Base-by-base conservation (phyloP, 2,797 vertebrate species). In the Silurus aristotelis region DNA sequence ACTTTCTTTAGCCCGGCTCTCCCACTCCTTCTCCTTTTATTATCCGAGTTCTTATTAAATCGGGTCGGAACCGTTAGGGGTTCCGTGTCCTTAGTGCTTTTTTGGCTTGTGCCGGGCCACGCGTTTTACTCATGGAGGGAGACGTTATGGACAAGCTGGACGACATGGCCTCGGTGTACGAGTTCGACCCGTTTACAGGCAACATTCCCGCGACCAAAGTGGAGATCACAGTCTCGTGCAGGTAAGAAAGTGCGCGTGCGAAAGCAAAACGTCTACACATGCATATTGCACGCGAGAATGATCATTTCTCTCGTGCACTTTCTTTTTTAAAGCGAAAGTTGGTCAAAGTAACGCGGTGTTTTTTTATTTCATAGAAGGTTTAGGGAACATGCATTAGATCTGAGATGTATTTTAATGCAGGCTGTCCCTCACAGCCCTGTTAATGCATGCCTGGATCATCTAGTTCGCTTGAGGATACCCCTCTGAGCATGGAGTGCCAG, bases 141-240 rank as follows among this genome's bases (percentile, higher is more conserved):
- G 96, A 95, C 94, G 96, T 93, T 80, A 94, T 96, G 95, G 96
- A 97, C 94, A 96, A 96, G 92, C 93, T 95, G 87, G 96, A 96
- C 88, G 96, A 97, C 93, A 96, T 96, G 97, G 95, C 97, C 84
- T 97, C 96, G 88, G 94, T 97, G 92, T 96, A 96, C 89, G 95
- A 95, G 92, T 96, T 97, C 92, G 97, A 97, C 92, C 97, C 97
- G 82, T 94, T 98, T 88, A 94, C 94, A 81, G 96, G 95, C 81
- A 96, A 96, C 93, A 96, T 97, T 88, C 97, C 97, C 31, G 97
- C 97, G 89, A 98, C 98, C 85, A 98, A 98, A 92, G 97, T 99
- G 91, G 98, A 99, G 91, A 95, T 98, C 92, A 98, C 97, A 58
- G 97, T 98, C 86, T 99, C 98, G 66, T 98, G 97, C 96, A 97